A percentile compares a stretch with the other conserved stretches of the same genome.
Conservation (phyloP, 2,888 invertebrate species). For the Dorcus parallelipipedus region DNA sequence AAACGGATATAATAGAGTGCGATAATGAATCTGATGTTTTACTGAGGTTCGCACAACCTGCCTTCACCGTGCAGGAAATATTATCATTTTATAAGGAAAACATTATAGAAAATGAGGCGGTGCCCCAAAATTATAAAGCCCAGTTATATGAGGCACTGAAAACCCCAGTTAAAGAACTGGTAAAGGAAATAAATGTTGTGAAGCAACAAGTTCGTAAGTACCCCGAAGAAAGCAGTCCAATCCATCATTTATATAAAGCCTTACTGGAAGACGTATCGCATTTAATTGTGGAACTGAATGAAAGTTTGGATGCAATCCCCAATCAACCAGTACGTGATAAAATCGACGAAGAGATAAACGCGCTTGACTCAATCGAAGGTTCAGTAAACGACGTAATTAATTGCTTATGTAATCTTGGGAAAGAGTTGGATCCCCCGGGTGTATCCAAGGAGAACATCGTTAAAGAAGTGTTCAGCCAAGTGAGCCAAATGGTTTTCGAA, state of each 20-base stretch:
- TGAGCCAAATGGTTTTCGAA: constrained; percentile 42
- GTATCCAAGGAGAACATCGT: constrained; percentile 36
- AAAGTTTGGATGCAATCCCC: constrained; percentile 51
- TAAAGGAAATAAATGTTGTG: constrained; percentile 37
- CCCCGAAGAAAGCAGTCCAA: constrained; percentile 36
- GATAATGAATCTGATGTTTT: constrained; percentile 36
- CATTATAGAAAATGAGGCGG: constrained; percentile 28
- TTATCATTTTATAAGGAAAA: constrained; percentile 36
- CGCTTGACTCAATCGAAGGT: constrained; percentile 35
- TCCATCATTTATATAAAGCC: constrained; percentile 51
- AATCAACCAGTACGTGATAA: constrained; percentile 24
- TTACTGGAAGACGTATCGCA: constrained; percentile 63
- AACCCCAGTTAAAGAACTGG: constrained; percentile 36
- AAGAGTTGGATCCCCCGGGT: constrained; percentile 26
- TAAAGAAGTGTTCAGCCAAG: constrained; percentile 45
- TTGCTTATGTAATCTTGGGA: constrained; percentile 39
- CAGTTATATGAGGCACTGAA: constrained; percentile 37
- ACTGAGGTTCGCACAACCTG: constrained; percentile 44
- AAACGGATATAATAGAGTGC: constrained; percentile 31
- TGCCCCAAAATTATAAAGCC: constrained; percentile 30
- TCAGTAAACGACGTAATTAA: constrained; percentile 40
- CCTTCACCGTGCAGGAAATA: constrained; percentile 49
- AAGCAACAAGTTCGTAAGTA: constrained; percentile 40
- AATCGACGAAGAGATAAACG: constrained; percentile 26
- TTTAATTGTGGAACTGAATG: constrained; percentile 61